Evolutionary conservation across 2,113 vertebrate species (phyloP), one percentile per base, ranked within the genome.

Genomic region (Todiramphus saurophagus): DNA sequence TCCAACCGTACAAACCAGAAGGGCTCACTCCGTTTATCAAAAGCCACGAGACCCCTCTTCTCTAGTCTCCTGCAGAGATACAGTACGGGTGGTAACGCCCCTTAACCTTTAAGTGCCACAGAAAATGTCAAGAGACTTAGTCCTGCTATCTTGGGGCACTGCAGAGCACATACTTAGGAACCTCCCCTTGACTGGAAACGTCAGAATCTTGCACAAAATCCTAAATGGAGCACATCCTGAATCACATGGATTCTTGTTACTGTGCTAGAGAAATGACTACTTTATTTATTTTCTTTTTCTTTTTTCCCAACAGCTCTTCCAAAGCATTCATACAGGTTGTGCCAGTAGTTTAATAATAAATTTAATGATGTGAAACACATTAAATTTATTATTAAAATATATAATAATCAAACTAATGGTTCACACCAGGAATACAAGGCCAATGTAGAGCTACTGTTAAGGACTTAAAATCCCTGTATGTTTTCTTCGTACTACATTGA

Each of bases 91-190:
- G 2, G 21, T 13, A 43, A 41, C 43, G 16, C 2, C 16, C 72
- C 72, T 20, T 2, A 11, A 9, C 55, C 16, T 4, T 2, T 2
- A 7, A 35, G 48, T 7, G 37, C 43, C 59, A 24, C 13, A 18
- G 43, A 69, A 46, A 58, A 14, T 3, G 16, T 10, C 33, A 11
- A 6, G 53, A 11, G 35, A 3, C 37, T 7, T 5, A 11, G 23
- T 17, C 13, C 60, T 18, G 25, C 33, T 6, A 11, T 2, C 33
- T 13, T 27, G 2, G 2, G 25, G 21, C 8, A 8, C 44, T 1
- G 7, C 27, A 8, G 24, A 55, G 31, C 15, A 37, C 0, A 5
- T 5, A 21, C 5, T 25, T 10, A 0, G 13, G 11, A 16, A 30
- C 16, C 35, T 16, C 62, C 39, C 19, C 33, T 64, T 16, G 5